Evolutionary conservation across 2,113 vertebrate genomes (phyloP).

Genomic region (Syngnathus typhle): DNA sequence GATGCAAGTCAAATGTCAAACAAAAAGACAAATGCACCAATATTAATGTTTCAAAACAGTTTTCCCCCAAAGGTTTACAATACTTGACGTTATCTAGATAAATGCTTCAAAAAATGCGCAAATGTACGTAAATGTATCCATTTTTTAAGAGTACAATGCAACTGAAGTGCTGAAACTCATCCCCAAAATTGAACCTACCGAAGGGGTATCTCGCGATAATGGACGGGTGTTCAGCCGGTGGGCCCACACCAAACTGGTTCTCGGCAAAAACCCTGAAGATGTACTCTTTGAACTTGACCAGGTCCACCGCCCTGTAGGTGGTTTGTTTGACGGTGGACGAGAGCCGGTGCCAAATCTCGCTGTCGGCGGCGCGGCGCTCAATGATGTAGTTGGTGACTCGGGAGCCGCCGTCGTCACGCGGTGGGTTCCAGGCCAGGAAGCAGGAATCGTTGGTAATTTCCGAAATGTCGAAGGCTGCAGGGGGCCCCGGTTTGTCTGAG

Average conservation of each 20-base stretch:
- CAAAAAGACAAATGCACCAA: no score
- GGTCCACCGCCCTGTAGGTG: constrained; percentile 82
- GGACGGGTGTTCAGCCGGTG: constrained; percentile 77
- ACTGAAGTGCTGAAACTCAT: no score
- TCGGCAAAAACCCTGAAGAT: constrained; percentile 94
- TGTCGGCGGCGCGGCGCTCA: constrained; percentile 81
- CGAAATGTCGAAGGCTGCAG: constrained; percentile 94
- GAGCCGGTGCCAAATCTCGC: constrained; percentile 92
- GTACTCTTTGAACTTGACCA: constrained; percentile 89
- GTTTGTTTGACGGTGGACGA: constrained; percentile 95
- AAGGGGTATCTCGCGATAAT: constrained; percentile 90
- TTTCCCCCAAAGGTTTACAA: no score
- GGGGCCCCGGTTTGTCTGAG: constrained; percentile 93
- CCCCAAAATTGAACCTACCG: constrained; percentile 64
- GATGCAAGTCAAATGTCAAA: no score
- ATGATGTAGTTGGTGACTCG: constrained; percentile 93
- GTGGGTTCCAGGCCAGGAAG: constrained; percentile 94
- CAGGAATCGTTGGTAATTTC: constrained; percentile 92
- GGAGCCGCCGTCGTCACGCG: constrained; percentile 92
- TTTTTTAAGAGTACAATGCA: no score
- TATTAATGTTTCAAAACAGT: neutral
- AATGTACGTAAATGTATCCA: neutral
- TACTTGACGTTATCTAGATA: no score
- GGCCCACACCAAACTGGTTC: constrained; percentile 93
- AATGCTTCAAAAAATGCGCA: no score